phyloP scores from a whole-genome alignment of 1,140 invertebrate genomes.

The Trichomalopsis sarcophagae region DNA sequence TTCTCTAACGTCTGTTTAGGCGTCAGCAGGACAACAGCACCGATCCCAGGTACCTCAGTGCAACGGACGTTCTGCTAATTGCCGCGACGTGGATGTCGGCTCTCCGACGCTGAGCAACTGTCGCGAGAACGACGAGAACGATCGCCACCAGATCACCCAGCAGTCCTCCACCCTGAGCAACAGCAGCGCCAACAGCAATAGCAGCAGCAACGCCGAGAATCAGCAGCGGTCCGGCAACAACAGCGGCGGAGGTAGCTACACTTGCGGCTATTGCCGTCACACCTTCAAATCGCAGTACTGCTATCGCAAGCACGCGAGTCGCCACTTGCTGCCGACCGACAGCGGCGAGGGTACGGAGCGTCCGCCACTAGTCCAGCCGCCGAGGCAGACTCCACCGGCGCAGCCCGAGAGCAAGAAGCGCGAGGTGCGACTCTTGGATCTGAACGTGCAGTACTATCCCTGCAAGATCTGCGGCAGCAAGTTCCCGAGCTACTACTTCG shows the following conservation, averaged over 20 bases:
- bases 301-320: conserved; percentile 70
- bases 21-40: background rate
- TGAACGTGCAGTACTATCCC: conserved; percentile 93
- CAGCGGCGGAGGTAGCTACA: conserved; percentile 72
- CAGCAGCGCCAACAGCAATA: conserved; percentile 4
- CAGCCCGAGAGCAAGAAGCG: conserved; percentile 56
- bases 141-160: conserved; percentile 45
- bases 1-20: background rate
- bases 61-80: conserved; percentile 2
- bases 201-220: conserved; percentile 62
- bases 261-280: conserved; percentile 87
- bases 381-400: background rate
- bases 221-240: conserved; percentile 48
- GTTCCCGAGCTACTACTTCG: conserved; percentile 95
- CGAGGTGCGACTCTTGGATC: conserved; percentile 81
- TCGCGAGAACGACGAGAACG: conserved; percentile 66
- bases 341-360: conserved; percentile 20
- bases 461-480: conserved; percentile 94
- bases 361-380: conserved; percentile 30
- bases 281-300: conserved; percentile 89
- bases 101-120: background rate
- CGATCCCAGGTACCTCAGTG: background rate
- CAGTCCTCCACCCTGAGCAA: background rate
- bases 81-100: background rate
- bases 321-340: conserved; percentile 40